These are phyloP conservation scores for Cyclopterus lumpus DNA, from an alignment of 2,797 vertebrate species.

Conservation along the genomic window DNA sequence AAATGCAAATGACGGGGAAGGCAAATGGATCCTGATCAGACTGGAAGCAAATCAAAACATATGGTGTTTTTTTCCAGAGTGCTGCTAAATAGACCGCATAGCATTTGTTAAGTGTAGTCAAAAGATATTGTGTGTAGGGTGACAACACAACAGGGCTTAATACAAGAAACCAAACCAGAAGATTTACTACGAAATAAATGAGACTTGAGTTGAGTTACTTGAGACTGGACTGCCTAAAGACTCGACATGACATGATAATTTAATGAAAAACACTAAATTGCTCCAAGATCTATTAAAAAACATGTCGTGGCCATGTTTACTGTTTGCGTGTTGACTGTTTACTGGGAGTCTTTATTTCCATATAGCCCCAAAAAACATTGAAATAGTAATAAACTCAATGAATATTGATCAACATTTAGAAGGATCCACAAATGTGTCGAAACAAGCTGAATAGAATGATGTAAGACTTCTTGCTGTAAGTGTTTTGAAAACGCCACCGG, in stretches of 20 bases:
- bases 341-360: not conserved
- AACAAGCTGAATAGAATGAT: too few relatives aligned
- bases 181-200: too few relatives aligned
- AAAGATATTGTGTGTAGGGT: not conserved
- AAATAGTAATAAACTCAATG: too few relatives aligned
- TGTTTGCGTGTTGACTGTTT: not conserved
- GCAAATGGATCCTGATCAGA: slow-evolving; percentile 45
- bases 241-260: not conserved
- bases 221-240: not conserved
- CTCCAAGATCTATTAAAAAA: not conserved
- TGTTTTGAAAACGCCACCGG: too few relatives aligned
- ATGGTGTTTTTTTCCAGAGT: not conserved
- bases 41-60: slow-evolving; percentile 33
- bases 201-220: not conserved
- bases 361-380: too few relatives aligned
- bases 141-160: not conserved
- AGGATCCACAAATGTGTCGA: too few relatives aligned
- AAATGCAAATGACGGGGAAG: slow-evolving; percentile 41
- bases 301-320: not conserved
- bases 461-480: too few relatives aligned
- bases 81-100: not conserved
- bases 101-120: slow-evolving; percentile 2
- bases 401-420: too few relatives aligned
- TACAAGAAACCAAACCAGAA: too few relatives aligned
- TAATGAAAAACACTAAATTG: not conserved